These are phyloP conservation scores for Dryoscopus gambensis DNA, from an alignment of 2,113 vertebrate genomes.

Conservation along the genomic window DNA sequence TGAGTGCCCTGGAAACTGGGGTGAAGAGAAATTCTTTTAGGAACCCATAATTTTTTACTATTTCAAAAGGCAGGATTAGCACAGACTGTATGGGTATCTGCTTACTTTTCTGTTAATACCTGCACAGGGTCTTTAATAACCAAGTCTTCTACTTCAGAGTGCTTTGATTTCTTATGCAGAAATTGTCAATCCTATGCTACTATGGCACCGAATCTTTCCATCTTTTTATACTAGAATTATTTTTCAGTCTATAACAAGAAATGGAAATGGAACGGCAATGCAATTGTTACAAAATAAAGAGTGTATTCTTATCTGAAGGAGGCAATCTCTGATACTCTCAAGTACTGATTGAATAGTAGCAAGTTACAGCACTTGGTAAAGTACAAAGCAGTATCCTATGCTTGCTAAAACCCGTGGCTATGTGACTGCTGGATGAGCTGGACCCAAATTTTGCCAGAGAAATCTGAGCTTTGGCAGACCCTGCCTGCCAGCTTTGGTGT, in stretches of 20 bases:
- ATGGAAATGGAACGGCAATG: neutral
- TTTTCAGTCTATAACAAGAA: neutral
- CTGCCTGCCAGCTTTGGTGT: neutral
- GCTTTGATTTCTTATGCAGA: neutral
- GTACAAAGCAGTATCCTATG: neutral
- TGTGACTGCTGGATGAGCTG: neutral
- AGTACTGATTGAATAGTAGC: neutral
- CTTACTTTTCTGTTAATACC: neutral
- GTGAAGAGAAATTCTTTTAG: neutral
- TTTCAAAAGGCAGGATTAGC: neutral
- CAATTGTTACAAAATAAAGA: neutral
- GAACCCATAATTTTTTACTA: neutral
- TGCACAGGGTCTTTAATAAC: neutral
- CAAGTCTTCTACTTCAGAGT: neutral
- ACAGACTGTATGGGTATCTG: neutral
- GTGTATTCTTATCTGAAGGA: neutral
- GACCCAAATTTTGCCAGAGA: neutral
- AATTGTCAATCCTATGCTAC: neutral
- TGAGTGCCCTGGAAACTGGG: no score
- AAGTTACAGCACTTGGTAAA: neutral
- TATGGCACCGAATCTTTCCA: neutral
- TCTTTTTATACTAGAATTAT: neutral
- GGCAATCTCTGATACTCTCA: neutral
- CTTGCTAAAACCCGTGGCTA: rapidly evolving
- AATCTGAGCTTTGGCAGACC: neutral